Conservation (phyloP, 2,888 invertebrate species). For the Drosophila ezoana region DNA sequence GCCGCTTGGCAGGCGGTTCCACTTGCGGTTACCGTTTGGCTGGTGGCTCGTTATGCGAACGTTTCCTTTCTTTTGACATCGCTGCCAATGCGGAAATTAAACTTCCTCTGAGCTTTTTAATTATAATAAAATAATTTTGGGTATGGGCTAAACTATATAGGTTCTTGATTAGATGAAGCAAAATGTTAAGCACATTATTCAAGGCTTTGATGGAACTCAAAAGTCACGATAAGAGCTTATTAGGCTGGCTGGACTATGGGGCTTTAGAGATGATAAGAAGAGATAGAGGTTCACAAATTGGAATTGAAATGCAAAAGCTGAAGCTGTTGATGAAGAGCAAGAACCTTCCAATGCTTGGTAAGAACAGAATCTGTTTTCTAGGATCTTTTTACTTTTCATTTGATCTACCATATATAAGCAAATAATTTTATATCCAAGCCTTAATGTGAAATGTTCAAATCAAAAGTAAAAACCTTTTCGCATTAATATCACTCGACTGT, state of each 20-base stretch:
- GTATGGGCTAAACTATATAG: background rate
- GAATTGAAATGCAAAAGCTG: too few species aligned
- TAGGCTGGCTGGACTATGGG: too few species aligned
- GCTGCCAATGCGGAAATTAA: conserved; percentile 14
- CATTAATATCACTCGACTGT: background rate
- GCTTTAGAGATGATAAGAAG: too few species aligned
- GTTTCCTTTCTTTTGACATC: background rate
- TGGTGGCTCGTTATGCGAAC: background rate
- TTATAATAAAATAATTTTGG: background rate
- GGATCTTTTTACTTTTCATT: too few species aligned
- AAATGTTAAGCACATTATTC: background rate
- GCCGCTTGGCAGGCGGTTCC: conserved; percentile 10
- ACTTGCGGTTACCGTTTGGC: conserved; percentile 10
- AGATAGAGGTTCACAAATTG: too few species aligned
- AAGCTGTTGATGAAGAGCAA: too few species aligned
- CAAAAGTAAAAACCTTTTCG: background rate
- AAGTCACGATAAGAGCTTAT: background rate
- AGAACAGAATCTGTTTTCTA: too few species aligned
- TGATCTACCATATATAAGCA: too few species aligned
- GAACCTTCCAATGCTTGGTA: too few species aligned
- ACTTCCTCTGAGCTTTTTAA: conserved; percentile 10
- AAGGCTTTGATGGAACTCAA: background rate
- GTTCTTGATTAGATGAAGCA: background rate
- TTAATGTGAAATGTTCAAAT: too few species aligned
- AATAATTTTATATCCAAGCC: too few species aligned